phyloP scores from a whole-genome alignment of 2,888 invertebrate species.

The Spicauda simplicius region DNA sequence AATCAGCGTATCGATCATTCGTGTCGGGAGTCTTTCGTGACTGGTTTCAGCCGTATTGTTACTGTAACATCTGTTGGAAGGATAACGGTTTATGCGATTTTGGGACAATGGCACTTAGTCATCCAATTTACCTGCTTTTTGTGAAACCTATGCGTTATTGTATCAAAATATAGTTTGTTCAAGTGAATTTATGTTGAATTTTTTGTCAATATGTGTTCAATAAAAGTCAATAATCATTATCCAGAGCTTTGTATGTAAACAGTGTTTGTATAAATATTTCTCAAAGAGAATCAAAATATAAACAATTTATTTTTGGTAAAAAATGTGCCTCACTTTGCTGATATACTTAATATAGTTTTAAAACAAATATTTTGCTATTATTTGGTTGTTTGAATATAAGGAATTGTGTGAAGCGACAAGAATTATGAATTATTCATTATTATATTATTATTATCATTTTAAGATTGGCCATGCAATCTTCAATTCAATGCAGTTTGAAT shows the following conservation, averaged over 20 bases:
- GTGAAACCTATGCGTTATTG: constrained; percentile 44
- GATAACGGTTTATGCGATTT: constrained; percentile 76
- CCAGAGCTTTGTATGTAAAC: neutral
- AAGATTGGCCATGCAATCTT: no score
- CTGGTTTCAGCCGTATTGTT: constrained; percentile 68
- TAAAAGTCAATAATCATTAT: neutral
- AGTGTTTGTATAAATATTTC: neutral
- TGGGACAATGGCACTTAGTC: constrained; percentile 78
- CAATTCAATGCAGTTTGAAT: no score
- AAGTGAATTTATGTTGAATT: neutral
- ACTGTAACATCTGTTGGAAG: constrained; percentile 71
- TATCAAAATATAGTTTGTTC: constrained; percentile 7
- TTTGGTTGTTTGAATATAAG: no score
- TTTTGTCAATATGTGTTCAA: neutral
- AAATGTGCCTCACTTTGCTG: no score
- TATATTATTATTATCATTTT: no score
- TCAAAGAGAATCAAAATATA: no score
- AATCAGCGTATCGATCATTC: constrained; percentile 72
- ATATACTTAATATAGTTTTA: no score
- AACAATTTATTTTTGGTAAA: no score
- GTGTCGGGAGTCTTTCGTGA: constrained; percentile 56
- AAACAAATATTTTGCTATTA: no score
- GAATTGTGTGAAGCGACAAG: no score
- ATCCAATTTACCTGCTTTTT: constrained; percentile 72
- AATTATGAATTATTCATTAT: no score